Conservation (phyloP, 1,140 invertebrate species). For the Bombus sibiricus region DNA sequence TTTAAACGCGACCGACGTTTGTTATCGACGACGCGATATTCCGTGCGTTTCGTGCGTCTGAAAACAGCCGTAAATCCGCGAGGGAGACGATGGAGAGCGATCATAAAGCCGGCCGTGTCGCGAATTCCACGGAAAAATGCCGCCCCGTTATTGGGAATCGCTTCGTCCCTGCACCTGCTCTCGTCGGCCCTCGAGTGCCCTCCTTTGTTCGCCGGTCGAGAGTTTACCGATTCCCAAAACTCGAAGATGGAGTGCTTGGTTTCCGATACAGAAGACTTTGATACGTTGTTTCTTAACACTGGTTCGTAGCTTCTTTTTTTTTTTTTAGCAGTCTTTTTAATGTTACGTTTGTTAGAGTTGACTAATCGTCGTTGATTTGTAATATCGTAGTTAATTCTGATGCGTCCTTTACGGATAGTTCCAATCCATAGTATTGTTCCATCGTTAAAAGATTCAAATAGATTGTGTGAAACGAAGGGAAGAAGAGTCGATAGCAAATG, state of each 20-base stretch:
- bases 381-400: too few species aligned
- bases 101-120: slow-evolving; percentile 8
- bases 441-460: too few species aligned
- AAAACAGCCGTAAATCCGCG: slow-evolving; percentile 36
- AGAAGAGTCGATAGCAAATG: too few species aligned
- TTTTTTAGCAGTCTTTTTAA: not conserved
- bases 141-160: slow-evolving; percentile 10
- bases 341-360: too few species aligned
- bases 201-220: not conserved
- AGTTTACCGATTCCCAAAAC: not conserved
- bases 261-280: not conserved
- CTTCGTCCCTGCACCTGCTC: slow-evolving; percentile 10
- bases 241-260: not conserved
- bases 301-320: not conserved
- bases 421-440: too few species aligned
- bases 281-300: not conserved
- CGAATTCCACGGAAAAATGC: slow-evolving; percentile 21
- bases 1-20: not conserved
- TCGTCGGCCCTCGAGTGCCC: not conserved
- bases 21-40: not conserved
- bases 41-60: not conserved
- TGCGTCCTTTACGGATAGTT: too few species aligned
- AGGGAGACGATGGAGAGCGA: slow-evolving; percentile 1
- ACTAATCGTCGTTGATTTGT: too few species aligned
- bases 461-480: too few species aligned